Base-by-base conservation (phyloP, 30 jellyfish, hydroid and myxozoan species). In the Aurelia aurita region DNA sequence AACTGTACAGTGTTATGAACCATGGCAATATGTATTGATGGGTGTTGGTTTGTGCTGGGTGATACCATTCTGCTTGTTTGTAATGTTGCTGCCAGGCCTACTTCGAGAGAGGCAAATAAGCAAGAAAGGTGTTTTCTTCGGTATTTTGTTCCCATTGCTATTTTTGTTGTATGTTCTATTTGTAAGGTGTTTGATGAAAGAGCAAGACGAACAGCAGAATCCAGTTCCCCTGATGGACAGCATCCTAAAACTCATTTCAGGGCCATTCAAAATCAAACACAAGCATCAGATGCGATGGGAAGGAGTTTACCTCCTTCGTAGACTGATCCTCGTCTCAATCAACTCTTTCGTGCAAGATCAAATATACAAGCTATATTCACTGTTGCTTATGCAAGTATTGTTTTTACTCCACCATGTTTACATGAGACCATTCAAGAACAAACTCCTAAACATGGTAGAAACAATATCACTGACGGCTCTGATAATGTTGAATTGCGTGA, bases 281-380 rank as follows among this genome's bases (percentile, higher is more conserved):
- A 44, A 21, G 5, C 20, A 67, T 3, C 89, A 57, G 21, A 54
- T 60, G 3, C 46, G 68, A 3, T 68, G 93, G 87, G 93, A 84
- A 70, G 79, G 71, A 13, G 87, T 68, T 14, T 65, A 44, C 80
- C 26, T 84, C n/a, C 25, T 71, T 32, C 93, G 93, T 16, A 69
- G 87, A 21, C 43, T 84, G 58, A n/a, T 57, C 22, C 71, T 84
- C 58, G 72, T 70, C 31, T 31, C 34, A 9, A 34, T 70, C 23
- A 15, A 29, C 26, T 3, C 58, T 18, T 72, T 70, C 26, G 54
- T 72, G 2, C 74, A 68, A 32, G 62, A 70, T 23, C 82, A 57
- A 20, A 39, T 72, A 47, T 43, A 19, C 20, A 57, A 58, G 23
- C 22, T 57, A 58, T 74, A 53, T n/a, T 18, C 60, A 6, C 32